Conservation (phyloP, 2,113 vertebrate genomes). For the Anoura caudifer region DNA sequence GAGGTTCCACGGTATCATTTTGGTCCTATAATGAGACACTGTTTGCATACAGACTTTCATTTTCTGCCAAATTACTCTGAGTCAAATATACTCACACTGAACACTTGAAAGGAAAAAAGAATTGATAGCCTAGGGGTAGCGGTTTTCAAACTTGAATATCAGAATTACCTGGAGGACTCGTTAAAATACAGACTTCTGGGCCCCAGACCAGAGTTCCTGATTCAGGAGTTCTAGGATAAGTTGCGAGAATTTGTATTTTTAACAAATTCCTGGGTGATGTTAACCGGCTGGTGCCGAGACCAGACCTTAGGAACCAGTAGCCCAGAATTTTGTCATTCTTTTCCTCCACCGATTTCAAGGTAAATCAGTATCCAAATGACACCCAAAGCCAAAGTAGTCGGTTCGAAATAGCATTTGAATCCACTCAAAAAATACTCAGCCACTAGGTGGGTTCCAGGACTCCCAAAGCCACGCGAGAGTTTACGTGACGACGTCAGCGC, state of each 20-base stretch:
- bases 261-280: neutral
- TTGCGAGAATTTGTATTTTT: neutral
- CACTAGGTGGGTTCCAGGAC: accelerated
- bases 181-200: neutral
- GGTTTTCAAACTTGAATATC: neutral
- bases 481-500: neutral
- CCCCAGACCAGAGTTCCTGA: neutral
- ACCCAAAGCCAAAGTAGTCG: accelerated
- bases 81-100: neutral
- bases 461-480: slow-evolving; percentile 49
- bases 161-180: neutral
- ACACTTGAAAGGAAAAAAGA: neutral
- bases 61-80: neutral
- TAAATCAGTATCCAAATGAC: neutral
- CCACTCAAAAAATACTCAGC: accelerated
- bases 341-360: neutral
- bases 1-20: neutral
- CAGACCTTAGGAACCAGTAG: neutral
- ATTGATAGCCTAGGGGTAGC: neutral
- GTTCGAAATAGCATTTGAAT: accelerated
- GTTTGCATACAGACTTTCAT: neutral
- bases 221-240: too few relatives aligned
- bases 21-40: neutral
- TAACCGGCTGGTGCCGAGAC: neutral
- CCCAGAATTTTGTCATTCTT: neutral